Percentiles rank a stretch among this genome's conserved stretches.
These are phyloP conservation scores for Euzophera pinguis DNA, from an alignment of 2,888 invertebrate species.

Conservation along the genomic window DNA sequence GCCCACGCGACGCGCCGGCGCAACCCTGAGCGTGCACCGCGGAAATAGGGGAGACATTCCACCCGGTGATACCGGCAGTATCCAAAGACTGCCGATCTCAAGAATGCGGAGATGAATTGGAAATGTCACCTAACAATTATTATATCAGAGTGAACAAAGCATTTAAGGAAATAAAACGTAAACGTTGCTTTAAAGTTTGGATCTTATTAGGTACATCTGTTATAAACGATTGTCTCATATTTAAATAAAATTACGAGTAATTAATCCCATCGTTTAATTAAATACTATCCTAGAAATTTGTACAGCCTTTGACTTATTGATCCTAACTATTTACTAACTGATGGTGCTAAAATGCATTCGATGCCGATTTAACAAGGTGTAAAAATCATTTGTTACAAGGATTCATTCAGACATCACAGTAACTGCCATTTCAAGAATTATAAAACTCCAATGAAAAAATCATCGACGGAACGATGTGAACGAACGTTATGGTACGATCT, in stretches of 20 bases:
- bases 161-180: too few species aligned
- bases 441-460: conserved; percentile 12
- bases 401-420: not conserved
- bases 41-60: conserved; percentile 24
- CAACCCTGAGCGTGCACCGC: conserved; percentile 25
- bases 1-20: conserved; percentile 27
- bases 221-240: too few species aligned
- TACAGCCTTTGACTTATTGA: too few species aligned
- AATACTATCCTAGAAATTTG: too few species aligned
- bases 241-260: too few species aligned
- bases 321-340: too few species aligned
- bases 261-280: too few species aligned
- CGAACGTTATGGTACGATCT: conserved; percentile 13
- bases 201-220: too few species aligned
- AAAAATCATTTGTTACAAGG: conserved; percentile 5
- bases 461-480: conserved; percentile 12
- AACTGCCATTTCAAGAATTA: conserved; percentile 1
- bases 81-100: not conserved
- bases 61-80: conserved; percentile 11
- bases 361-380: conserved; percentile 2
- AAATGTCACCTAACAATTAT: too few species aligned
- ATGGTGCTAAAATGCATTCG: not conserved
- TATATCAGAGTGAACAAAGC: too few species aligned
- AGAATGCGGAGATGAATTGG: not conserved
- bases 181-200: too few species aligned